phyloP scores from a whole-genome alignment of 2,113 vertebrate genomes.

The Lethenteron camtschaticum region DNA sequence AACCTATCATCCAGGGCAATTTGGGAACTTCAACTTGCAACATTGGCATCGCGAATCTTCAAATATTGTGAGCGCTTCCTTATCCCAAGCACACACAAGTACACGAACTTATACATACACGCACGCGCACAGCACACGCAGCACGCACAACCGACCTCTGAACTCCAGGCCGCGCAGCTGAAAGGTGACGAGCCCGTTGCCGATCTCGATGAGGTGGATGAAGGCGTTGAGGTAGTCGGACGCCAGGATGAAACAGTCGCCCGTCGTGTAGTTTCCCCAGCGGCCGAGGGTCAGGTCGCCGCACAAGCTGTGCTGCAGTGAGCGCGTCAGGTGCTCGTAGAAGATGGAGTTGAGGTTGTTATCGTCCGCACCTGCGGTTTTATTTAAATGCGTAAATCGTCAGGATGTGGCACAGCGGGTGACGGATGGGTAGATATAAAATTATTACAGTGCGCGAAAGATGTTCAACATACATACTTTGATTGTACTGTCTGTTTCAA shows the following conservation, averaged over 20 bases:
- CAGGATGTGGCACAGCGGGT: too few species aligned
- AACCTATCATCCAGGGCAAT: too few species aligned
- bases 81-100: too few species aligned
- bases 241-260: slow-evolving; percentile 91
- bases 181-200: slow-evolving; percentile 87
- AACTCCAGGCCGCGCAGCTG: slow-evolving; percentile 93
- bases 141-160: slow-evolving; percentile 37
- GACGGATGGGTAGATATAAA: too few species aligned
- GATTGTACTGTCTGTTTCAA: too few species aligned
- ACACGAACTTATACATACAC: too few species aligned
- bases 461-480: too few species aligned
- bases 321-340: slow-evolving; percentile 84
- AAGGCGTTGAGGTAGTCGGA: slow-evolving; percentile 95
- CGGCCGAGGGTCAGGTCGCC: slow-evolving; percentile 76
- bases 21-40: too few species aligned
- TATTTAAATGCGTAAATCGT: not conserved
- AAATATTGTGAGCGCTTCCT: too few species aligned
- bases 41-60: too few species aligned
- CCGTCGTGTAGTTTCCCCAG: slow-evolving; percentile 80
- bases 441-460: too few species aligned
- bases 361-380: slow-evolving; percentile 47
- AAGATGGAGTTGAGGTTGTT: slow-evolving; percentile 94
- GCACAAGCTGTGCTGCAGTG: slow-evolving; percentile 74
- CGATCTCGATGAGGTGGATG: slow-evolving; percentile 81
- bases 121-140: too few species aligned